phyloP scores from a whole-genome alignment of 2,888 invertebrate species.

The Limnephilus auricula region DNA sequence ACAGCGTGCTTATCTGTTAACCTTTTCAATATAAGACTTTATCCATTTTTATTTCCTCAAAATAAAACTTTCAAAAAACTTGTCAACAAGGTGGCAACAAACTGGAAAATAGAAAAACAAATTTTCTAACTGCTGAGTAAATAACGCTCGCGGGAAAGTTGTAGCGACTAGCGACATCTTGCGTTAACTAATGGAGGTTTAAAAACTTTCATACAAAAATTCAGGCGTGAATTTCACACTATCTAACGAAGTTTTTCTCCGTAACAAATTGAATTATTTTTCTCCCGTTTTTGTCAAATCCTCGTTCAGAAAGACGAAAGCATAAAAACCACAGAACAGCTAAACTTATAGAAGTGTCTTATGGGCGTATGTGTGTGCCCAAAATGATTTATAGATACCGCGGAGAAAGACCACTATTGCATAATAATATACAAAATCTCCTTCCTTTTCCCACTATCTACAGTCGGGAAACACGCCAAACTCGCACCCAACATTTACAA shows the following conservation, averaged over 20 bases:
- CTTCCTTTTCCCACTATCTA: no score
- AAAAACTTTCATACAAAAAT: not conserved
- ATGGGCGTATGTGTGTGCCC: no score
- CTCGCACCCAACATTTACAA: no score
- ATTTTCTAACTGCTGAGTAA: not conserved
- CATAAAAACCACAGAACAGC: not conserved
- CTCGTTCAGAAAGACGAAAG: not conserved
- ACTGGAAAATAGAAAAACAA: not conserved
- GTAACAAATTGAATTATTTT: not conserved
- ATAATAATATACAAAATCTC: no score
- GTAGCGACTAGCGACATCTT: slow-evolving; percentile 18
- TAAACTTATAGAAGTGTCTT: no score
- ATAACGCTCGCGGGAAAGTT: not conserved
- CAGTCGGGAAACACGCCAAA: no score
- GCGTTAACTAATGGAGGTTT: slow-evolving; percentile 12
- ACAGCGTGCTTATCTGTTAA: no score
- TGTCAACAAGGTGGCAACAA: not conserved
- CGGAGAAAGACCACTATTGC: no score
- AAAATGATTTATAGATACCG: no score
- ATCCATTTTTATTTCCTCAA: not conserved
- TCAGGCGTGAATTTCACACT: not conserved
- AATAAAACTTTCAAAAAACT: not conserved
- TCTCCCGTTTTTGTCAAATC: slow-evolving; percentile 6
- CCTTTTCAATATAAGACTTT: not conserved
- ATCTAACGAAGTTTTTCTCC: slow-evolving; percentile 4